Conservation (phyloP, 2,113 vertebrate genomes). For the Zapornia atra region DNA sequence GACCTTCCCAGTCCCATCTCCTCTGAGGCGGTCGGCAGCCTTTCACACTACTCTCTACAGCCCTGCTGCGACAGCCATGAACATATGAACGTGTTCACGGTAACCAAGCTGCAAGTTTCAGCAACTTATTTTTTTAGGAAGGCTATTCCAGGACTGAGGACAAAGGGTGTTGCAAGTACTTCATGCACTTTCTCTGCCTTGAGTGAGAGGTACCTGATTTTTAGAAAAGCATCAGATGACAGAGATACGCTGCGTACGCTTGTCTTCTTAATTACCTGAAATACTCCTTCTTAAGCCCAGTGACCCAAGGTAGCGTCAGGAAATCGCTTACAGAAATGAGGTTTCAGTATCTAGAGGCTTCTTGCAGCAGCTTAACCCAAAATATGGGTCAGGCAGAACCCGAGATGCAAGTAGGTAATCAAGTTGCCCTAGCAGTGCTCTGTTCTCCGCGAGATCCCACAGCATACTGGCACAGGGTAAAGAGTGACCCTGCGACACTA, state of each 20-base stretch:
- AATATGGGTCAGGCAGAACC: neutral
- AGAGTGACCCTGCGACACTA: neutral
- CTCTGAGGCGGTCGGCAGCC: accelerated
- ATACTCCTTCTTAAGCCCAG: neutral
- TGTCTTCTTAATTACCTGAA: neutral
- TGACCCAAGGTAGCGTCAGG: neutral
- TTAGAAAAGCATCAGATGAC: neutral
- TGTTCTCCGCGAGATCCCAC: neutral
- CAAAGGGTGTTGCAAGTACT: accelerated
- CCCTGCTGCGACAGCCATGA: neutral
- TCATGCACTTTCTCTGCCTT: neutral
- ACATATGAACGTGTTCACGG: neutral
- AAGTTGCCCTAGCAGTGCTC: neutral
- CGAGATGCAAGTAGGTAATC: neutral
- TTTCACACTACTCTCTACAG: neutral
- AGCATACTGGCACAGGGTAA: neutral
- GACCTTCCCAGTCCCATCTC: neutral
- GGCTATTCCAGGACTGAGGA: neutral
- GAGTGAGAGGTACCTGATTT: neutral
- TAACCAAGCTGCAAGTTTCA: accelerated
- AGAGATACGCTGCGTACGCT: neutral
- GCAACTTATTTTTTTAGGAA: neutral
- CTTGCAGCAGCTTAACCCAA: neutral
- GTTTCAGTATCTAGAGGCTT: neutral
- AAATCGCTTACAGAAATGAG: neutral